phyloP scores from a whole-genome alignment of 1,140 invertebrate species.

The Hyles euphorbiae region DNA sequence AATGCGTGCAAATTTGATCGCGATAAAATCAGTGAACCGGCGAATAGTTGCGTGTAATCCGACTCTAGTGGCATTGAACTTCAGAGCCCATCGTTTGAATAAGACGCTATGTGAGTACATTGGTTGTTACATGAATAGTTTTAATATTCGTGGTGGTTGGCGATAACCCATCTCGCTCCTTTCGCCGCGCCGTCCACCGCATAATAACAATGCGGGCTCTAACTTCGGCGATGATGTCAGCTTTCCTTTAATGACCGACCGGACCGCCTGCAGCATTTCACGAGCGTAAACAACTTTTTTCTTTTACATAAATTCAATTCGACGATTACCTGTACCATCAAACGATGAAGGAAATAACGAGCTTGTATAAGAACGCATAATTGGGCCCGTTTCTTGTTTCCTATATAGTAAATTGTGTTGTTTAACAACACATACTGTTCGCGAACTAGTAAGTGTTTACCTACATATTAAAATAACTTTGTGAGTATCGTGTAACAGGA shows the following conservation, averaged over 20 bases:
- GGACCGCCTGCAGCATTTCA: slow-evolving; percentile 43
- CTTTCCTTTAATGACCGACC: slow-evolving; percentile 51
- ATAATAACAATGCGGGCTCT: slow-evolving; percentile 57
- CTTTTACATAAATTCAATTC: slow-evolving; percentile 24
- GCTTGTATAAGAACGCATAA: slow-evolving; percentile 16
- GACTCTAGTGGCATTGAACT: slow-evolving; percentile 57
- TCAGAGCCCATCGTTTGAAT: slow-evolving; percentile 33
- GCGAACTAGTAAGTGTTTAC: slow-evolving; percentile 22
- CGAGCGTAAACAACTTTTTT: slow-evolving; percentile 37
- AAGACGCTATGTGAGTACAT: slow-evolving; percentile 30
- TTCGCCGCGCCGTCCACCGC: slow-evolving; percentile 41
- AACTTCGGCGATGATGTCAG: slow-evolving; percentile 68
- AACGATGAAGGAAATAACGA: slow-evolving; percentile 22
- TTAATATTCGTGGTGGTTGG: slow-evolving; percentile 51
- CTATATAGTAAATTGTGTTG: slow-evolving; percentile 2
- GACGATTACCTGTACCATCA: slow-evolving; percentile 21
- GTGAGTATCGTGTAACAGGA: slow-evolving; percentile 30
- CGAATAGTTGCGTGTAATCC: slow-evolving; percentile 42
- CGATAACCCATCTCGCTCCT: slow-evolving; percentile 57
- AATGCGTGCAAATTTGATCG: slow-evolving; percentile 42
- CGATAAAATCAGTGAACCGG: slow-evolving; percentile 44
- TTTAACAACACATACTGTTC: slow-evolving; percentile 8
- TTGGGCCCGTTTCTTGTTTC: slow-evolving; percentile 14
- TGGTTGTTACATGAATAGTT: slow-evolving; percentile 34
- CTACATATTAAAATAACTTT: slow-evolving; percentile 41